These are phyloP conservation scores for Chymomyza fuscimana DNA, from an alignment of 2,888 invertebrate genomes.

Conservation along the genomic window DNA sequence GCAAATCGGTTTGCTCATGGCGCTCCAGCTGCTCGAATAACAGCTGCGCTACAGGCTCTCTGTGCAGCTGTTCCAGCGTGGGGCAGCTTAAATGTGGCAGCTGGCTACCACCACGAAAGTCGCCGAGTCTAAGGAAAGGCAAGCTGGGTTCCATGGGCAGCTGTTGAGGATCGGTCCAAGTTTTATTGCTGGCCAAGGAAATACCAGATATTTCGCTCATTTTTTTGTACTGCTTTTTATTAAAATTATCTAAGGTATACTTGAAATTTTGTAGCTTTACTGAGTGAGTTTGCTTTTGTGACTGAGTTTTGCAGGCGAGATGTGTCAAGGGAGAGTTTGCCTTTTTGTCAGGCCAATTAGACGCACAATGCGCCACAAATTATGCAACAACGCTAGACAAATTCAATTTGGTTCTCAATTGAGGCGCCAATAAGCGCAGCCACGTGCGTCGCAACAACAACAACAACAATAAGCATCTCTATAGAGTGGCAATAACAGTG, in stretches of 20 bases:
- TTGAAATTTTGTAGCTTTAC: background rate
- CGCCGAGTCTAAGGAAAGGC: conserved; percentile 1
- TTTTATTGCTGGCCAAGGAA: no score
- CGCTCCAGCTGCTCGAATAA: background rate
- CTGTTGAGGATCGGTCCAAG: background rate
- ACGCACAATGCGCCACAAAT: conserved; percentile 65
- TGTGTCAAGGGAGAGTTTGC: background rate
- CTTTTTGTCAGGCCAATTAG: conserved; percentile 56
- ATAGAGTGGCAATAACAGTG: conserved; percentile 3
- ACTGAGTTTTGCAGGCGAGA: background rate
- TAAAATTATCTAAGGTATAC: background rate
- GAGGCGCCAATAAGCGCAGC: conserved; percentile 7
- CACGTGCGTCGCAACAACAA: conserved; percentile 50
- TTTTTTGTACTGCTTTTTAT: background rate
- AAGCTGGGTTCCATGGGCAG: conserved; percentile 30
- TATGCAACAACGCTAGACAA: conserved; percentile 69
- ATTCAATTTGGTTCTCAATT: conserved; percentile 62
- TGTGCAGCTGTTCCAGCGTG: background rate
- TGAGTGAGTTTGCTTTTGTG: background rate
- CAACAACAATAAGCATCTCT: conserved; percentile 11
- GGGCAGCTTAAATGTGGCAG: background rate
- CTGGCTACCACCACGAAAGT: conserved; percentile 27
- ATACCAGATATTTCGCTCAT: background rate
- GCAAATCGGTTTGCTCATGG: conserved; percentile 20
- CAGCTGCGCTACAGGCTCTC: background rate